phyloP scores from a whole-genome alignment of 2,113 vertebrate genomes.

The Deroptyus accipitrinus region DNA sequence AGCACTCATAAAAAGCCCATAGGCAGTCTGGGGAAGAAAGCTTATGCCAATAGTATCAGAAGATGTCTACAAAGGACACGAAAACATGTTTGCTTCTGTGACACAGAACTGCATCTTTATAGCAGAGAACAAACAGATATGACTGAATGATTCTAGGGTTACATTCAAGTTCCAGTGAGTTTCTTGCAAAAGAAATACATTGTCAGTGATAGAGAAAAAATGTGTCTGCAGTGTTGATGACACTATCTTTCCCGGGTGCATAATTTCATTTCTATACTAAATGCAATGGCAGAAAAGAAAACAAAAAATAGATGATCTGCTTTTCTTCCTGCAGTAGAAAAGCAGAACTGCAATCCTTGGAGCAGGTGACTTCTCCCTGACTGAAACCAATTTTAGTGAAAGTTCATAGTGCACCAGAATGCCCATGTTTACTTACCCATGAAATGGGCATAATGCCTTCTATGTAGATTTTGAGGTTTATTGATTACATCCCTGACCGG shows the following conservation, averaged over 20 bases:
- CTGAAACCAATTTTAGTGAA: not conserved
- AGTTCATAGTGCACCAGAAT: not conserved
- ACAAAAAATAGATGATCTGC: not conserved
- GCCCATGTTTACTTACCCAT: not conserved
- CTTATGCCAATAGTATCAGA: not conserved
- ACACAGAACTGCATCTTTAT: not conserved
- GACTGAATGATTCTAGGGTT: not conserved
- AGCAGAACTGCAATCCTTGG: not conserved
- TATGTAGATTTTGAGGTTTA: not conserved
- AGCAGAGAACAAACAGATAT: not conserved
- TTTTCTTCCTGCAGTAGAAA: not conserved
- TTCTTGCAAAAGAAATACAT: not conserved
- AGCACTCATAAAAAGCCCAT: not conserved
- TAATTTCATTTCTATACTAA: not conserved
- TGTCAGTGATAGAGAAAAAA: not conserved
- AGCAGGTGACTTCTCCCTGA: not conserved
- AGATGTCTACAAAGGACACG: not conserved
- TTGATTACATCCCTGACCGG: not conserved
- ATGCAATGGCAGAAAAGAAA: not conserved
- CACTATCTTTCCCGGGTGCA: not conserved
- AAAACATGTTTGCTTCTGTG: not conserved
- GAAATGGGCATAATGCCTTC: not conserved
- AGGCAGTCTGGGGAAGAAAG: not conserved
- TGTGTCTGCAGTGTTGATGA: not conserved
- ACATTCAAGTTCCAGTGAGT: not conserved